Evolutionary conservation across 1,140 invertebrate genomes (phyloP), one percentile per base, ranked within the genome.

Genomic region (Dysdera silvatica): DNA sequence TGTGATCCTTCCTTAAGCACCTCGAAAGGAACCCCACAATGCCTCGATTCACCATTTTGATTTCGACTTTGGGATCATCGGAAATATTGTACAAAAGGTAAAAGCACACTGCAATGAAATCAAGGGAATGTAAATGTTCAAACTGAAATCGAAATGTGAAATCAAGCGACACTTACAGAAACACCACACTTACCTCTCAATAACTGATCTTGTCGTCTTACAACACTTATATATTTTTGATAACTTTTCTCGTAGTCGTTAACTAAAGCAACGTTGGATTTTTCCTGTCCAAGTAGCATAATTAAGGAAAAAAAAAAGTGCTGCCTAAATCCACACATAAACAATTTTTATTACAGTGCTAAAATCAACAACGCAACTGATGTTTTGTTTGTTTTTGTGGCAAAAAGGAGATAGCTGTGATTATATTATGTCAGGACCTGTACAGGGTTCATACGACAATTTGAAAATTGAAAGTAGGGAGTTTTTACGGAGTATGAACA

Each of bases 11-110:
- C 66, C 96, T 91, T 69, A 98, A 80, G 31, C 87, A 86, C 70
- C 88, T 88, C n/a, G 91, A 82, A 8, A 99, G 80, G 74, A 96
- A 83, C 28, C 83, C 83, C 2, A 97, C 86, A 65, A 98, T 85
- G 68, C 92, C 91, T 74, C 94, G 90, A 66, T 92, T 91, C 6
- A 89, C 83, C 90, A 99, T 98, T 81, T 99, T 99, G 75, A 93
- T 86, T 78, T 98, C 95, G 8, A 97, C 78, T 53, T 78, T 89
- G 16, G 88, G 82, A 78, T 98, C 95, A 77, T 98, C 94, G 6
- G 95, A 88, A 72, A 99, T 86, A 76, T 98, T 97, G 23, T 97
- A 77, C 45, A 99, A 78, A 65, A 99, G 80, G 76, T 96, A 94
- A 76, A 93, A 94, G 14, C 80, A 78, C 37, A 82, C 81, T 79